Base-by-base conservation (phyloP, 2,797 vertebrate species). In the Phrynocephalus forsythii region DNA sequence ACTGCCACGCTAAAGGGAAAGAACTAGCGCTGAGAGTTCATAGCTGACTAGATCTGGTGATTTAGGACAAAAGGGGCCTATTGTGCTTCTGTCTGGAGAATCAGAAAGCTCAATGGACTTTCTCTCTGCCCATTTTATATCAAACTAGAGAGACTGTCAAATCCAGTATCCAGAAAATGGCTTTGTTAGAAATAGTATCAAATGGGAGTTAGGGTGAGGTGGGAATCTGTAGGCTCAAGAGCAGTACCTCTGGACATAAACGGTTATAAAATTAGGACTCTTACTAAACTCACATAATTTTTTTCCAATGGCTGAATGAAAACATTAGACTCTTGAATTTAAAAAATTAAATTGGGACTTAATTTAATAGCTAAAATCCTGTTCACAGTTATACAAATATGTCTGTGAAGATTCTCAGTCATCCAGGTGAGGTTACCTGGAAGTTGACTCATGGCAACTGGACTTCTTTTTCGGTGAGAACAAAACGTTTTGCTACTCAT, bases 31-130 rank as follows among this genome's bases (percentile, higher is more conserved):
- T 28, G 78, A 28, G 5, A 3, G 73, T 15, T 90, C 84, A 90
- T 33, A 91, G 87, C 60, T 0, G 1, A 91, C 63, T 80, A 75
- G 75, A 93, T 86, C 79, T 0, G 80, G 84, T 83, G 86, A 93
- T 81, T 89, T 87, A 87, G 91, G 90, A 84, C 93, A 92, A 75
- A 4, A 88, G 66, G 89, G 90, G 94, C 90, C 92, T 83, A 82
- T 73, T 82, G 6, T 82, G 69, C 56, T 79, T 69, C 84, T 92
- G 91, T 85, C 91, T 82, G 0, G 82, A 92, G 89, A 90, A 86
- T 79, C 89, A 93, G 90, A 94, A 90, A 87, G 85, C 77, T 80
- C 18, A 0, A 38, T 71, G 83, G 82, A 87, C 86, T 88, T 89
- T 68, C 11, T 83, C 50, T 84, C 86, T 89, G 90, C 87, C 38